Percentiles rank a stretch among this genome's conserved stretches.
Conservation (phyloP, 2,888 invertebrate genomes). For the Cerastis leucographa region DNA sequence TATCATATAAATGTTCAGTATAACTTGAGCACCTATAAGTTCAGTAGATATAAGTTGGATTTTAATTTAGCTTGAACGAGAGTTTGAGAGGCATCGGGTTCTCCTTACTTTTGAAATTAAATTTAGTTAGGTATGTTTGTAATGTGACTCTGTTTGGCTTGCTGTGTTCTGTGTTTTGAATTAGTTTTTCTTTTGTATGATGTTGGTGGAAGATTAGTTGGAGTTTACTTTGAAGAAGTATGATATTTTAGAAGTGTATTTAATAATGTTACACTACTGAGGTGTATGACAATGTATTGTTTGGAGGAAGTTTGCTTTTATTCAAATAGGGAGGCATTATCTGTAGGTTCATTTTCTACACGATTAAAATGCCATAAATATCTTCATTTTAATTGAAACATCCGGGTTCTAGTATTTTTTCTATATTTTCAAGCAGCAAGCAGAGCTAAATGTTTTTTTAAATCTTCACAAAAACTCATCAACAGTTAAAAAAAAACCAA, state of each 20-base stretch:
- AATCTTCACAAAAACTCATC: neutral
- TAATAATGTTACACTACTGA: too few relatives aligned
- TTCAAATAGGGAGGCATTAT: neutral
- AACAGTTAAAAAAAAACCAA: neutral
- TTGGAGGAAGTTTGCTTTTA: neutral
- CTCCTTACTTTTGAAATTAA: conserved; percentile 71
- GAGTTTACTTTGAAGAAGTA: neutral
- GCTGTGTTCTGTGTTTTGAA: conserved; percentile 52
- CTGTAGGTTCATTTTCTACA: neutral
- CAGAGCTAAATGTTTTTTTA: neutral
- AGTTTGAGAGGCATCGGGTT: conserved; percentile 70
- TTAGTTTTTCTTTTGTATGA: conserved; percentile 55
- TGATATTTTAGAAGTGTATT: neutral
- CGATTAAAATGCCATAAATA: neutral
- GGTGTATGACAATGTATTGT: neutral
- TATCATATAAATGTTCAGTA: conserved; percentile 66
- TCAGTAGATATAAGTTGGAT: conserved; percentile 56
- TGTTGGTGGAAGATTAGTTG: conserved; percentile 22
- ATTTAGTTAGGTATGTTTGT: conserved; percentile 68
- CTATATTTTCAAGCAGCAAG: neutral
- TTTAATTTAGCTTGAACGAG: conserved; percentile 72
- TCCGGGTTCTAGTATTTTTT: neutral
- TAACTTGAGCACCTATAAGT: conserved; percentile 51
- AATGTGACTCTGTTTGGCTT: conserved; percentile 66
- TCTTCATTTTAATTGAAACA: neutral